phyloP scores from a whole-genome alignment of 2,797 vertebrate species.

The Takifugu ocellatus region DNA sequence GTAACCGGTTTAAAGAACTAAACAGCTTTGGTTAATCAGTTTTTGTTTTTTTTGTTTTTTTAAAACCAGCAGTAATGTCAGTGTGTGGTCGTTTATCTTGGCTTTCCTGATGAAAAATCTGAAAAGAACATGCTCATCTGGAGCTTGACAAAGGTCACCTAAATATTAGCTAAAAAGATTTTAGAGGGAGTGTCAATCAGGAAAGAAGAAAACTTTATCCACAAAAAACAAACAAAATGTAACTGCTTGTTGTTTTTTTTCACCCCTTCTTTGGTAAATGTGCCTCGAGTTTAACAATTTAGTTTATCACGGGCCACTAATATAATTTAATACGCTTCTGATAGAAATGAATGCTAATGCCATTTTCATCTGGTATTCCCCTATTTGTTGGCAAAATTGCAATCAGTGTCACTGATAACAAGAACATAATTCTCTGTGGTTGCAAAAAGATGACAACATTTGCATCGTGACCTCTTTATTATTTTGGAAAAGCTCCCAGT shows the following conservation, averaged over 20 bases:
- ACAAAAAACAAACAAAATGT: background rate
- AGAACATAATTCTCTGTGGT: conserved; percentile 59
- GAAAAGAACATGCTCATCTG: conserved; percentile 3
- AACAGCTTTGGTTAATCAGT: conserved; percentile 56
- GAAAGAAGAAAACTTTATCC: background rate
- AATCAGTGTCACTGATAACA: conserved; percentile 63
- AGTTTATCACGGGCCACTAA: conserved; percentile 12
- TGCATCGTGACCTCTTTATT: conserved; percentile 67
- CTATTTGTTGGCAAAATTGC: conserved; percentile 44
- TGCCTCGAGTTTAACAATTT: conserved; percentile 2
- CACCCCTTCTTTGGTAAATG: background rate
- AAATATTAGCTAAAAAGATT: background rate
- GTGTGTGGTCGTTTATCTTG: conserved; percentile 40
- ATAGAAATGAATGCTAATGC: conserved; percentile 20
- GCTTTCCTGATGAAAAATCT: conserved; percentile 14
- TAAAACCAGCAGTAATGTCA: conserved; percentile 7
- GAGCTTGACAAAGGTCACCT: conserved; percentile 16
- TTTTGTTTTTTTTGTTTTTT: background rate
- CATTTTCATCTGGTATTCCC: conserved; percentile 27
- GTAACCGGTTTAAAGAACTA: conserved; percentile 36
- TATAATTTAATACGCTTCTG: conserved; percentile 28
- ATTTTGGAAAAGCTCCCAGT: conserved; percentile 57
- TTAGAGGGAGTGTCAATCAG: too few relatives aligned
- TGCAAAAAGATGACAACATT: conserved; percentile 64
- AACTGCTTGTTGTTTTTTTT: background rate